Percentiles rank a stretch among this genome's conserved stretches.
Evolutionary conservation across 2,888 invertebrate genomes (phyloP).

Genomic region (Norana najaformis): DNA sequence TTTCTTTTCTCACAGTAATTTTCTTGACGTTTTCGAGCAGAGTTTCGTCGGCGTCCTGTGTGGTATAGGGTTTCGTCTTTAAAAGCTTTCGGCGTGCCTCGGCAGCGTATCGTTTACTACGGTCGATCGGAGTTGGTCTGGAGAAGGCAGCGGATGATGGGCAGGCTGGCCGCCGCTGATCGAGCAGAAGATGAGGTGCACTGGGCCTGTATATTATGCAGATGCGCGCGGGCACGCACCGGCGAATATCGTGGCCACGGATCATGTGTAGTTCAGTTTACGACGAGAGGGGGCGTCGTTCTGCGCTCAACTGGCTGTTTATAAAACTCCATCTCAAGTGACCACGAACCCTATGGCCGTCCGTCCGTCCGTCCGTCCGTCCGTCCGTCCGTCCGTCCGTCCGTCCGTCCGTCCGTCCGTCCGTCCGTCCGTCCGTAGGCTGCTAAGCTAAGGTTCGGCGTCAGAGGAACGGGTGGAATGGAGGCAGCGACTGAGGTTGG

Average conservation of each 20-base stretch:
- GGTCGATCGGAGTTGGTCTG: background rate
- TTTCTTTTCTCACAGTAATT: slow-evolving; percentile 22
- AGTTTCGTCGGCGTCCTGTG: slow-evolving; percentile 9
- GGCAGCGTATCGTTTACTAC: slow-evolving; percentile 24
- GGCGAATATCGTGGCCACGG: background rate
- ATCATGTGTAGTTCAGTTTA: slow-evolving; percentile 18
- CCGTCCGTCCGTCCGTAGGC: background rate
- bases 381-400: too few species aligned
- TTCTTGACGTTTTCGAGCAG: slow-evolving; percentile 24
- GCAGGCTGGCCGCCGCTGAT: slow-evolving; percentile 3
- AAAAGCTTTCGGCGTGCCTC: slow-evolving; percentile 24
- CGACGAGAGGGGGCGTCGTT: background rate
- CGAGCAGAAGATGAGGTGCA: background rate
- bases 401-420: too few species aligned
- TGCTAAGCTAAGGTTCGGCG: background rate
- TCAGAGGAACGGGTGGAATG: background rate
- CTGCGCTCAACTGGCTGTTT: slow-evolving; percentile 9
- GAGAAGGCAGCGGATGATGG: background rate
- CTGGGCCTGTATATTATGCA: background rate
- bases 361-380: background rate
- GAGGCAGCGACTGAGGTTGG: too few species aligned
- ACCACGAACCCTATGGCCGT: background rate
- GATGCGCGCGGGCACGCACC: slow-evolving; percentile 16
- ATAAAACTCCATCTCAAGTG: slow-evolving; percentile 18
- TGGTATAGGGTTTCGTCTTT: slow-evolving; percentile 16